Base-by-base conservation (phyloP, 64 coral and sea anemone genomes). In the Porites australiensis region DNA sequence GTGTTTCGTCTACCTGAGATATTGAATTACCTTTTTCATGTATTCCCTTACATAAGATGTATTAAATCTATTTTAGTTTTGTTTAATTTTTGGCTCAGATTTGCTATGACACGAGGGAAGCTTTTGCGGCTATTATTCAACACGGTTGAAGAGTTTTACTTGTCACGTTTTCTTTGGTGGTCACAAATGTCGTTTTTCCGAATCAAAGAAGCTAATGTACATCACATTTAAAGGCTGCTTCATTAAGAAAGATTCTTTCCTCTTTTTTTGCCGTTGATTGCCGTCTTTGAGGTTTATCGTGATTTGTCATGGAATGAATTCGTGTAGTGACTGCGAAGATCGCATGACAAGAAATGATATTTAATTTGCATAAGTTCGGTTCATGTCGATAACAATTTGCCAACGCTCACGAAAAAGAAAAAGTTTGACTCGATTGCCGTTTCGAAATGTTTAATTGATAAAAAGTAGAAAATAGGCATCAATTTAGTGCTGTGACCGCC, bases 81-180 rank as follows among this genome's bases (percentile, higher is more conserved):
- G 81, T 69, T n/a, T 64, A 7, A 48, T 65, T 69, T 60, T 57
- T 13, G 12, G 63, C n/a, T 0, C 16, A 50, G 23, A 68, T 84
- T 84, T 16, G 81, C 47, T 63, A n/a, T 14, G 44, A 13, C 81
- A 84, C 62, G 63, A 84, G 63, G 81, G 8, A 68, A 69, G 44
- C 18, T 65, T 47, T 45, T 14, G 69, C 11, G 6, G 7, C 69
- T 84, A 79, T 60, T 83, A 69, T 51, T 68, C 81, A 69, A 84
- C 63, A 84, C 63, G 81, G 43, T 82, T 45, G 22, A 60, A 23
- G 14, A 59, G 58, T 18, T 18, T 16, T 18, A 8, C 45, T 12
- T 84, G 81, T 84, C 81, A 84, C 81, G 81, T 69, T 64, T 69
- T 68, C 81, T n/a, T 46, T 84, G 45, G 52, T 64, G 14, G 64